Conservation (phyloP, 2,797 vertebrate species). For the Cygnus olor region DNA sequence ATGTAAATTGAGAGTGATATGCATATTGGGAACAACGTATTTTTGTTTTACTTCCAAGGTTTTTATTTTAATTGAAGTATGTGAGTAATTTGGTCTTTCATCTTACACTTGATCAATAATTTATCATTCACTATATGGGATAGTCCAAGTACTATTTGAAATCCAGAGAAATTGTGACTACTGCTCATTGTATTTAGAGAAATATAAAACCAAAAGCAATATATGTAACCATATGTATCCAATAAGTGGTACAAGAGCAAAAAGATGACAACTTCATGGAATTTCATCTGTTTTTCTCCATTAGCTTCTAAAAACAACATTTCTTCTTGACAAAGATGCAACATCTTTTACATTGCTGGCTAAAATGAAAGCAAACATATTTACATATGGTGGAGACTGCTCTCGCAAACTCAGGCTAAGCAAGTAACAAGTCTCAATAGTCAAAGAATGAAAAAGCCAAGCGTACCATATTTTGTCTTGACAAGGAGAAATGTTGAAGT, state of each 20-base stretch:
- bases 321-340: background rate
- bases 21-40: background rate
- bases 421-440: background rate
- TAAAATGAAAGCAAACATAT: background rate
- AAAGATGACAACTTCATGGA: background rate
- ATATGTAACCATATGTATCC: background rate
- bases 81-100: background rate
- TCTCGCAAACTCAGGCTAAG: background rate
- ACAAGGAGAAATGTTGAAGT: background rate
- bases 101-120: background rate
- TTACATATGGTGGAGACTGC: background rate
- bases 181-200: background rate
- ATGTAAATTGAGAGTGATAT: background rate
- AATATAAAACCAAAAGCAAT: background rate
- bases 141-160: background rate
- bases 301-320: background rate
- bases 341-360: background rate
- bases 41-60: background rate
- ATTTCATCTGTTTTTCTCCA: background rate
- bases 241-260: background rate
- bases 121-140: background rate
- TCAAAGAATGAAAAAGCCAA: background rate
- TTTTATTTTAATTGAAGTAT: background rate
- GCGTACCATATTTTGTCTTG: background rate
- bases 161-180: background rate